Percentiles rank a stretch among this genome's conserved stretches.
These are phyloP conservation scores for Ceratothoa steindachneri DNA, from an alignment of 2,888 invertebrate genomes.

Conservation along the genomic window DNA sequence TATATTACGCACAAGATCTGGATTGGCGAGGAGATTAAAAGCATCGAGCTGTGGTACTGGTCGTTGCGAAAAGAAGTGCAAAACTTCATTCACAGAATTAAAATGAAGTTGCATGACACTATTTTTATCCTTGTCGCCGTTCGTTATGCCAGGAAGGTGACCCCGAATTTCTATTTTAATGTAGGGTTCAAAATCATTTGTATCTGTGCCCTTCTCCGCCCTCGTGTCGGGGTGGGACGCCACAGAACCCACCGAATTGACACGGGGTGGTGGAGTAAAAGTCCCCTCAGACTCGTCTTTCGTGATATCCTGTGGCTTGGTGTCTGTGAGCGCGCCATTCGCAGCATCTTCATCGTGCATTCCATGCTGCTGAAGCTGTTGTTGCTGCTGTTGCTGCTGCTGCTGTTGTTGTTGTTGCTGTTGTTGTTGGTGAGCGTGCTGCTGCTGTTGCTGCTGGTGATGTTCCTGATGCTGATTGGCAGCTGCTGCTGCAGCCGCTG, in stretches of 20 bases:
- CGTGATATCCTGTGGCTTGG: slow-evolving; percentile 42
- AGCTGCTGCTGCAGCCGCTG: not conserved
- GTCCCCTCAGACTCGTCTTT: slow-evolving; percentile 45
- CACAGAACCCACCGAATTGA: slow-evolving; percentile 34
- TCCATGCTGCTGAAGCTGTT: not conserved
- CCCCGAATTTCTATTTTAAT: slow-evolving; percentile 47
- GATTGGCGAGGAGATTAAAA: slow-evolving; percentile 39
- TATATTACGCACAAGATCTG: slow-evolving; percentile 46
- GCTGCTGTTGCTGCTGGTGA: not conserved
- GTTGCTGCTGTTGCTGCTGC: not conserved
- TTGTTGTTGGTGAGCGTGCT: not conserved
- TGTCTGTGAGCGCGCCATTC: slow-evolving; percentile 30
- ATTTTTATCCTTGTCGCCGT: slow-evolving; percentile 44
- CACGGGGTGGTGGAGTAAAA: slow-evolving; percentile 46
- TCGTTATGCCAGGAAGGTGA: slow-evolving; percentile 40
- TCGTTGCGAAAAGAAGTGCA: slow-evolving; percentile 46
- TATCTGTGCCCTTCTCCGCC: slow-evolving; percentile 44
- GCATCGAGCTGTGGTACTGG: slow-evolving; percentile 46
- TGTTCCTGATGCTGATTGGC: not conserved
- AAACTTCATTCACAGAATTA: slow-evolving; percentile 43
- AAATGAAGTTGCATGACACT: slow-evolving; percentile 43
- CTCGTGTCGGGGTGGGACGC: slow-evolving; percentile 30
- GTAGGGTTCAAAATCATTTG: slow-evolving; percentile 41
- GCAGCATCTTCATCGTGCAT: slow-evolving; percentile 19
- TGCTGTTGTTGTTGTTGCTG: not conserved